Base-by-base conservation (phyloP, 2,888 invertebrate genomes). In the Parelbella ahira region DNA sequence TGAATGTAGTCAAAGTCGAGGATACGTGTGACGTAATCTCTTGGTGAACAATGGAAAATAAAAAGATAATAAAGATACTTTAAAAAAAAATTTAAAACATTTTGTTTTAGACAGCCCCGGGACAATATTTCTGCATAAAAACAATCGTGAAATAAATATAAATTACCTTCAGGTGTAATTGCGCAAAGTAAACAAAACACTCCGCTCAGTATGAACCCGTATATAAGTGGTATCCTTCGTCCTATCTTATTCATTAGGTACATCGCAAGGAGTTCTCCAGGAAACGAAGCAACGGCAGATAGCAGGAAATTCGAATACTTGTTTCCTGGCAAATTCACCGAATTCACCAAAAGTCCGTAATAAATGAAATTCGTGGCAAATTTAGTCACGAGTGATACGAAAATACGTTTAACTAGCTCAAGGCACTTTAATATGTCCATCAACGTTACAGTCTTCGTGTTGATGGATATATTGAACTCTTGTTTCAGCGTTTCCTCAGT, bases 251-350 rank as follows among this genome's bases (percentile, higher is more conserved):
- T 77, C 79, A 84, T 78, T 37, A 74, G 45, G 44, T 73, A 73
- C 53, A 81, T 49, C 0, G 69, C 67, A 1, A 77, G 47, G 27
- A 82, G 34, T 45, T 83, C 83, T 1, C 83, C 84, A 0, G 83
- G 84, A 24, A 78, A 81, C 0, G 81, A 82, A 72, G 80, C 78
- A 20, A 80, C 50, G 0, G 82, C 74, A 1, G 74, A 54, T 28
- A 84, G 52, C 7, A 81, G 44, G 38, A 83, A 84, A 50, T 82
- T 83, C 1, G 65, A 61, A 37, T 83, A 78, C 38, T 80, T 83
- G 36, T 79, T 61, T 0, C 84, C 84, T 0, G 84, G 81, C 8
- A 84, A 50, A 50, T 56, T 72, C 1, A 83, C 83, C 0, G 81
- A 77, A 44, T 81, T 79, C 10, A 80, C 59, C 62, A 80, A 68